Base-by-base conservation (phyloP, 2,797 vertebrate species). In the Odontamblyopus rebecca region DNA sequence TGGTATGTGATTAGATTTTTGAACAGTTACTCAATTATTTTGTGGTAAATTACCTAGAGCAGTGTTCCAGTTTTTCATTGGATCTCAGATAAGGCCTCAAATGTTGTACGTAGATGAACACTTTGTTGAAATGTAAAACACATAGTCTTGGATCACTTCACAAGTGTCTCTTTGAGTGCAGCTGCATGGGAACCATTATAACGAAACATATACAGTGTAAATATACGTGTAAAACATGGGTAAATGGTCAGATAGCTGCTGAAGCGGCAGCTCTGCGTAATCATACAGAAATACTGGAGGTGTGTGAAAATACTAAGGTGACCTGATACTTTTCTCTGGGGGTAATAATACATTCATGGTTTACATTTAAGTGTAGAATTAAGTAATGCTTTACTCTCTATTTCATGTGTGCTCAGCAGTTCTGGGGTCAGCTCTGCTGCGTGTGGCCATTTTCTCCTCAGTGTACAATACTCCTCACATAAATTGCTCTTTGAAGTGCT, bases 151-250 rank as follows among this genome's bases (percentile, higher is more conserved):
- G 69, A 68, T 69, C 66, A 73, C 64, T 82, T 57, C 83, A 89
- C 81, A 88, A 84, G 79, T 38, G 76, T 32, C 56, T 86, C 86
- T 85, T 86, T 88, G 85, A 88, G 74, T 80, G 74, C 61, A 8
- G 15, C 61, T 83, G 84, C 82, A 89, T 89, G 88, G 87, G 84
- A 91, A 88, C 85, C 88, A 88, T 90, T 85, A 84, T 70, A 59
- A 80, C 84, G 86, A 86, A 89, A 60, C 68, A 19, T 78, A 82
- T 78, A 85, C 85, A 70, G 81, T 85, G 85, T 85, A 67, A 89
- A 89, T 60, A 89, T 38, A 76, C 59, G 59, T 61, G 9, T 65
- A 59, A 60, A 81, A 82, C 60, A 2, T 51, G 54, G 68, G 83
- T 85, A 77, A 84, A 84, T 80, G 75, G 82, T 81, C 76, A 63